Evolutionary conservation across 2,888 invertebrate genomes (phyloP), one percentile per base, ranked within the genome.

Genomic region (Apotomis betuletana): DNA sequence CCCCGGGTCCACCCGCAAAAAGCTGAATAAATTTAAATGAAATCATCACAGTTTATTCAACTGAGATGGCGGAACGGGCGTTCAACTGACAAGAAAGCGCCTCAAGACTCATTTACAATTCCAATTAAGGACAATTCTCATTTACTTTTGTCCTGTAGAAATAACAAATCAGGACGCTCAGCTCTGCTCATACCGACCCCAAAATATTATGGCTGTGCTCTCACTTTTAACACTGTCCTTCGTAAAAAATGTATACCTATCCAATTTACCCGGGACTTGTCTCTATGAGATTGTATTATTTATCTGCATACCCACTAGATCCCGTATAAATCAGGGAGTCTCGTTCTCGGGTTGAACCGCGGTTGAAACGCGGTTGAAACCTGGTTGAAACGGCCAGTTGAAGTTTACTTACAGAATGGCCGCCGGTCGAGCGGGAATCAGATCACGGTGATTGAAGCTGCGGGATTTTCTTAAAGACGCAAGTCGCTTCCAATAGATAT

Each of bases 41-140:
- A 92, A 91, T 90, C 90, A 89, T 91, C 90, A 87, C 90, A 90
- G 90, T 91, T 91, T 92, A 90, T 89, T 91, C 87, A 86, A 88
- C 86, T 85, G 89, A 87, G 89, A 88, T 87, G 87, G 86, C 83
- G 82, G 84, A 82, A 83, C 85, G 87, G 85, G 85, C 89, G 86
- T 88, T 87, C 87, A 87, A 88, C 89, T 87, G 87, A 86, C 90
- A 90, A 90, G 90, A 90, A 88, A 90, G 87, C 86, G 89, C 89
- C 90, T 85, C 88, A 87, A 87, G 87, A 87, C 90, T 91, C 91
- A 91, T 92, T 91, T 92, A 91, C 91, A 91, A 92, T 91, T 92
- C 90, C 90, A 92, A 92, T 91, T 91, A 91, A 87, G 88, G 88
- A 87, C 89, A 87, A 89, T 91, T 89, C 90, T 90, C 91, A 89